These are phyloP conservation scores for Drosophila micromelanica DNA, from an alignment of 1,140 invertebrate genomes.

Conservation along the genomic window DNA sequence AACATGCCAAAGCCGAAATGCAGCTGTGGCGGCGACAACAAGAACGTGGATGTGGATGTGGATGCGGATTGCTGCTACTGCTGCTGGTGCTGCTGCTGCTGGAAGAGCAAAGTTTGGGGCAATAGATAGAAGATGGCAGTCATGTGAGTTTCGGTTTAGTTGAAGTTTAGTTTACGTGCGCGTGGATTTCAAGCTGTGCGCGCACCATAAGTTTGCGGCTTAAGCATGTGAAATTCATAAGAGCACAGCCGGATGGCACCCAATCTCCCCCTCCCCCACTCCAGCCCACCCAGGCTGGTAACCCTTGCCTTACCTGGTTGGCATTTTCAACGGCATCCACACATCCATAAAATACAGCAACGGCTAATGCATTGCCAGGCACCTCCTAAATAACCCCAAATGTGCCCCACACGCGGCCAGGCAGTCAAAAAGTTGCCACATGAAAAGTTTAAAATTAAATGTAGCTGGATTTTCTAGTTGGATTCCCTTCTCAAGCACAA, in stretches of 20 bases:
- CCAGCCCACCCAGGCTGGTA: background rate
- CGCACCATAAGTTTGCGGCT: conserved; percentile 80
- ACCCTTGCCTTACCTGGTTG: conserved; percentile 13
- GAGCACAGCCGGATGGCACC: conserved; percentile 44
- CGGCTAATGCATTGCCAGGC: conserved; percentile 72
- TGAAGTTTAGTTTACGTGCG: conserved; percentile 77
- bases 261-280: background rate
- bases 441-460: conserved; percentile 79
- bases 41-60: background rate
- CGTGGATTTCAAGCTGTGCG: conserved; percentile 79
- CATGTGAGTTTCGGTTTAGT: conserved; percentile 54
- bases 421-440: conserved; percentile 56
- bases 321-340: conserved; percentile 18
- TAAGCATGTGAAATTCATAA: conserved; percentile 81
- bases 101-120: conserved; percentile 45
- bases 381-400: conserved; percentile 60
- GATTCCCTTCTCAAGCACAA: background rate
- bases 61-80: background rate
- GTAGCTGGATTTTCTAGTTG: conserved; percentile 52
- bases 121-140: conserved; percentile 28
- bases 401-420: conserved; percentile 27
- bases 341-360: conserved; percentile 63
- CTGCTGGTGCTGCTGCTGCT: background rate
- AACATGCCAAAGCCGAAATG: conserved; percentile 58
- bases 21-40: conserved; percentile 41